Conservation (phyloP, 2,888 invertebrate genomes). For the Scaeva pyrastri region DNA sequence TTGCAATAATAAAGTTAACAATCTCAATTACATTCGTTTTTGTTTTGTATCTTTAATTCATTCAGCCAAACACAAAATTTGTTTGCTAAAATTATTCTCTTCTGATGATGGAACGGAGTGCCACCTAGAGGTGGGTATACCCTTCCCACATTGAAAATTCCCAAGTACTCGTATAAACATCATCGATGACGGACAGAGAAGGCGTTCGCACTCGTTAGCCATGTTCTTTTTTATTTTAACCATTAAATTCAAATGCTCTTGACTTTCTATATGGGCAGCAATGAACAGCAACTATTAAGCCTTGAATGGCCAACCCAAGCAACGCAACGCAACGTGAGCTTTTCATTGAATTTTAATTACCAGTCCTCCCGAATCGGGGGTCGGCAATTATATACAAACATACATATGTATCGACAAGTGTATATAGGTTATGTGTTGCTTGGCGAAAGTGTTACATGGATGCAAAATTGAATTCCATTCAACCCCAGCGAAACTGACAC, state of each 20-base stretch:
- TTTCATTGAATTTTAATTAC: slow-evolving; percentile 20
- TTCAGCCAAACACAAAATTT: too few relatives aligned
- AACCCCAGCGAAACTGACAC: background rate
- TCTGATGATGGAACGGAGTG: too few relatives aligned
- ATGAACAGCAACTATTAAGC: background rate
- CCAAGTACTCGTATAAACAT: too few relatives aligned
- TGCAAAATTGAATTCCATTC: slow-evolving; percentile 10
- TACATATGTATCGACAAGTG: too few relatives aligned
- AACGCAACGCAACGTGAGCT: background rate
- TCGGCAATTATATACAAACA: background rate
- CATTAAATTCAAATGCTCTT: slow-evolving; percentile 25
- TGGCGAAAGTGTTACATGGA: slow-evolving; percentile 15
- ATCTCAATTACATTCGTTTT: too few relatives aligned
- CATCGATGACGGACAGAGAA: too few relatives aligned
- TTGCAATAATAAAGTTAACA: too few relatives aligned
- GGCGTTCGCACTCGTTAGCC: background rate
- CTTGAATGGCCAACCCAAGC: slow-evolving; percentile 11
- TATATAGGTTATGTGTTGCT: too few relatives aligned
- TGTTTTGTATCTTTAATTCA: too few relatives aligned
- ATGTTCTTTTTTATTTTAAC: background rate
- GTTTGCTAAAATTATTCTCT: too few relatives aligned
- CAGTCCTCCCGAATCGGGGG: background rate
- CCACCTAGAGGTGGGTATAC: too few relatives aligned
- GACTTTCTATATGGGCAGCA: slow-evolving; percentile 17
- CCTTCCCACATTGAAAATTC: too few relatives aligned